phyloP scores from a whole-genome alignment of 2,888 invertebrate species.

The Salpingus planirostris region DNA sequence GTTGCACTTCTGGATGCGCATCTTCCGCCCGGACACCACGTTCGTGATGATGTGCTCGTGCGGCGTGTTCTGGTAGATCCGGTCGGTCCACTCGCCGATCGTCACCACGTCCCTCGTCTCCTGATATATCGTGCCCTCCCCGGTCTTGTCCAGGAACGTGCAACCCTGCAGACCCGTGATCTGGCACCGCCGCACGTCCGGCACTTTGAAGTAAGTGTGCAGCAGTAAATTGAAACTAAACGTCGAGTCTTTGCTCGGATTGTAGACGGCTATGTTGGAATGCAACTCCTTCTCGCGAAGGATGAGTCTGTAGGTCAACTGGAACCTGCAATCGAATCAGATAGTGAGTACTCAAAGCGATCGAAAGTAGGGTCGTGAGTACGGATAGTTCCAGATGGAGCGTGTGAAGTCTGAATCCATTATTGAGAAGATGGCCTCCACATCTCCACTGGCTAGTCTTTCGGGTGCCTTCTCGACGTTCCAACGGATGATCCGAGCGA shows the following conservation, averaged over 20 bases:
- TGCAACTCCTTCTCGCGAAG: constrained; percentile 85
- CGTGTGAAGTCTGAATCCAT: constrained; percentile 89
- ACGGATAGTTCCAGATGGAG: constrained; percentile 91
- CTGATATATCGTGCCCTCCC: constrained; percentile 77
- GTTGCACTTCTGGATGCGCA: constrained; percentile 89
- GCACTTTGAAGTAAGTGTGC: constrained; percentile 94
- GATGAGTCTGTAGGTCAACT: constrained; percentile 85
- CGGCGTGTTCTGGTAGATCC: constrained; percentile 87
- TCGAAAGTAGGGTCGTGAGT: too few relatives aligned
- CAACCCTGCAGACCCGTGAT: constrained; percentile 86
- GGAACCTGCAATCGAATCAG: constrained; percentile 53
- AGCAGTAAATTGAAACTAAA: constrained; percentile 87
- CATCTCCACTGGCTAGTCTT: constrained; percentile 80
- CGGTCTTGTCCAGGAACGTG: constrained; percentile 66
- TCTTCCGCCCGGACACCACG: constrained; percentile 83
- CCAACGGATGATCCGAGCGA: constrained; percentile 90
- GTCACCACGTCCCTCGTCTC: constrained; percentile 87
- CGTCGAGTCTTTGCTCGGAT: constrained; percentile 85
- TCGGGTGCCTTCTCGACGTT: constrained; percentile 82
- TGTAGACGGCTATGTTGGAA: constrained; percentile 88
- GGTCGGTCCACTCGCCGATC: constrained; percentile 87
- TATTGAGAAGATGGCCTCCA: constrained; percentile 84
- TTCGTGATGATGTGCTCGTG: constrained; percentile 89
- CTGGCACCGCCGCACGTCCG: constrained; percentile 84
- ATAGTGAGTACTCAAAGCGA: too few relatives aligned